Evolutionary conservation across 2,113 vertebrate species (phyloP), one percentile per base, ranked within the genome.

Genomic region (Callospermophilus lateralis): DNA sequence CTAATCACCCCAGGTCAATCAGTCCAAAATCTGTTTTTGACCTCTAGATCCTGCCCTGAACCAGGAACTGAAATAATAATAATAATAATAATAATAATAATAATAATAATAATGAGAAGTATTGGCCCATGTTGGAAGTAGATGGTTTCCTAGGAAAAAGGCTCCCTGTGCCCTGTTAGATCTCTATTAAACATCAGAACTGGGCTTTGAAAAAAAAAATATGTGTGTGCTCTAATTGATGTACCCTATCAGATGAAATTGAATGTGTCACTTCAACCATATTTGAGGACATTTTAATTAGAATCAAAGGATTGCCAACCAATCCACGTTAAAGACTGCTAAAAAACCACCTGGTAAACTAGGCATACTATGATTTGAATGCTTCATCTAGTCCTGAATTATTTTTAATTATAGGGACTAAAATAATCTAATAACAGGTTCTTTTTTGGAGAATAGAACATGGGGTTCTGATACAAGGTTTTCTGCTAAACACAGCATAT

Each of bases 241-340:
- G 9, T 34, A 80, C 63, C 48, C 61, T 83, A 86, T 84, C n/a
- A 90, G 78, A 83, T 83, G 53, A 88, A 63, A 84, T 24, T 32
- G 48, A 34, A 90, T 83, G 24, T 90, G 76, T 96, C 72, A 90
- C 39, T 90, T 98, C 84, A 94, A 61, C 26, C 42, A 87, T 84
- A 96, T 95, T 20, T 94, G 72, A 95, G 90, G 73, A 93, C 67
- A 90, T 93, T 97, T 95, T 93, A 90, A 92, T 85, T 94, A 53
- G 61, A 95, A 91, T 94, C 81, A 83, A 89, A 95, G 86, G 63
- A 91, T 37, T 96, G 73, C 34, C 73, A 94, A 93, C 32, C 20
- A 78, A 68, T 65, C 72, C 63, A 88, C 76, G 48, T 70, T 70
- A 95, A 95, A 89, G 24, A 51, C 58, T 95, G 45, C 73, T 81